A percentile compares a stretch with the other conserved stretches of the same genome.
These are phyloP conservation scores for Idris sp. DNA, from an alignment of 1,140 invertebrate species.

Conservation along the genomic window DNA sequence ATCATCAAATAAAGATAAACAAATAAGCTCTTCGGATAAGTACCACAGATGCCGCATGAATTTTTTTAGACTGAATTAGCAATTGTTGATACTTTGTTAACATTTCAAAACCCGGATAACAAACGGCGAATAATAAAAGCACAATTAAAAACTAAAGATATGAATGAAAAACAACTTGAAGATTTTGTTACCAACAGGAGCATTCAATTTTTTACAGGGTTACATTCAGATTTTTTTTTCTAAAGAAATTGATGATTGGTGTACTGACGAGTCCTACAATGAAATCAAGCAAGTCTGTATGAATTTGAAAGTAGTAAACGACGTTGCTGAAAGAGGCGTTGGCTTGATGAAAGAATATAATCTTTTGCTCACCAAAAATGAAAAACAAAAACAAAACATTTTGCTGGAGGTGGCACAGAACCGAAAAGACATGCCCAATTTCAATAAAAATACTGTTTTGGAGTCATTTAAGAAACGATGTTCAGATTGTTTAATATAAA, in stretches of 20 bases:
- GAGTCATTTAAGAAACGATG: no score
- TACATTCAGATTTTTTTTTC: no score
- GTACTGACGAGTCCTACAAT: neutral
- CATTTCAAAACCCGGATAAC: no score
- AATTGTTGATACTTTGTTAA: neutral
- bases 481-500: no score
- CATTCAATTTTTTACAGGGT: no score
- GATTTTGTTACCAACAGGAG: no score
- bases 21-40: neutral
- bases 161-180: no score
- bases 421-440: slow-evolving; percentile 1
- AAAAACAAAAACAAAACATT: slow-evolving; percentile 2
- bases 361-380: neutral
- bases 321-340: slow-evolving; percentile 6
- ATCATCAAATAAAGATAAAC: neutral
- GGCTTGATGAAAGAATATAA: slow-evolving; percentile 10
- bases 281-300: neutral
- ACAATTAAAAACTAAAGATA: no score
- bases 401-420: neutral
- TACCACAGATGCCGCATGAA: no score
- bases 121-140: no score
- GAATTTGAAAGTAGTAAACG: slow-evolving; percentile 3
- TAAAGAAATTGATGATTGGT: neutral
- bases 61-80: neutral
- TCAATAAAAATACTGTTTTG: no score